These are phyloP conservation scores for Amphimallon solstitiale DNA, from an alignment of 2,888 invertebrate genomes.

Conservation along the genomic window DNA sequence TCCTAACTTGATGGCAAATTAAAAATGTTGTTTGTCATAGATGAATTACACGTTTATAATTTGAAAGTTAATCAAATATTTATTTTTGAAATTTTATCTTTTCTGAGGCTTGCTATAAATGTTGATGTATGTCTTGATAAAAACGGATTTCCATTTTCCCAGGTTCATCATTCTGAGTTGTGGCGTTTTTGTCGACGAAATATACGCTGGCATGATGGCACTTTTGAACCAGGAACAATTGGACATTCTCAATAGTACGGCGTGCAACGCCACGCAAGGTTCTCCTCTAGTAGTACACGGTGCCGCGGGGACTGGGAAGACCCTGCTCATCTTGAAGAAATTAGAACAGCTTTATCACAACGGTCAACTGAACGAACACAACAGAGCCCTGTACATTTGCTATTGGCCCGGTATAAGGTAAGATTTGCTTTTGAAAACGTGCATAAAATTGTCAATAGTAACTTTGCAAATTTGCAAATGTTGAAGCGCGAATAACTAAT, in stretches of 20 bases:
- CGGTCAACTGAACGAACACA: slow-evolving; percentile 54
- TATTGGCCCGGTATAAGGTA: slow-evolving; percentile 61
- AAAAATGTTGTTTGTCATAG: too few relatives aligned
- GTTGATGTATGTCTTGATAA: too few relatives aligned
- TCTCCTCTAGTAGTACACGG: slow-evolving; percentile 57
- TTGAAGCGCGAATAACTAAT: too few relatives aligned
- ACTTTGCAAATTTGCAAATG: too few relatives aligned
- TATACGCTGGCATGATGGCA: slow-evolving; percentile 56
- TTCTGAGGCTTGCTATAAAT: too few relatives aligned
- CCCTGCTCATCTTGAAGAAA: slow-evolving; percentile 58
- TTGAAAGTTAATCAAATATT: too few relatives aligned
- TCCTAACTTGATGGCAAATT: too few relatives aligned
- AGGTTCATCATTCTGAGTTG: slow-evolving; percentile 59
- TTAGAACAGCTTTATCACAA: slow-evolving; percentile 54
- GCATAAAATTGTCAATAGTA: too few relatives aligned
- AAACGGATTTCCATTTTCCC: background rate
- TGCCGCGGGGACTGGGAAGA: slow-evolving; percentile 61
- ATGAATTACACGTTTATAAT: too few relatives aligned
- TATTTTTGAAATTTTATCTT: too few relatives aligned
- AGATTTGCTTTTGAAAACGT: too few relatives aligned
- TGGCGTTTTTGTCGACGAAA: slow-evolving; percentile 59
- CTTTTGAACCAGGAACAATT: slow-evolving; percentile 58
- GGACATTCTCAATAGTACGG: slow-evolving; percentile 50
- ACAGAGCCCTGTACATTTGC: slow-evolving; percentile 58
- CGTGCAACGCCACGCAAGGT: slow-evolving; percentile 47